These are phyloP conservation scores for Tachuris rubrigastra DNA, from an alignment of 2,113 vertebrate genomes.

Conservation along the genomic window DNA sequence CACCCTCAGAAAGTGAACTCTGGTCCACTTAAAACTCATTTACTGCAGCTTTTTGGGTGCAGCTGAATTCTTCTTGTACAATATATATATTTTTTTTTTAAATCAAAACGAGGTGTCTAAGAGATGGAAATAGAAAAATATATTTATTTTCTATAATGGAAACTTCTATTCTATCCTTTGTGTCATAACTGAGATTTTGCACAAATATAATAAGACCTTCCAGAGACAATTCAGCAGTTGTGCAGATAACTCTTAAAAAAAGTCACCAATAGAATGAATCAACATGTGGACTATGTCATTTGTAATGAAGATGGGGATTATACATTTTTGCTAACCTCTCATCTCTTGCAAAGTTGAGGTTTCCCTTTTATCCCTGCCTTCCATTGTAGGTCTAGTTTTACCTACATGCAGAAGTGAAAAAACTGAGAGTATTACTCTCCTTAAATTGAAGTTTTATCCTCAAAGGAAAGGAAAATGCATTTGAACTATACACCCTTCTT, in stretches of 20 bases:
- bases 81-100: background rate
- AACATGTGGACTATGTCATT: background rate
- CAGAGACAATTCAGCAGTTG: background rate
- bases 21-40: background rate
- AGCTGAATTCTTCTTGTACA: background rate
- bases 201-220: conserved; percentile 4
- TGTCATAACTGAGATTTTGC: background rate
- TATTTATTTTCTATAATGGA: too few relatives aligned
- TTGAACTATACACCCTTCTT: background rate
- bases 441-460: background rate
- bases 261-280: conserved; percentile 2
- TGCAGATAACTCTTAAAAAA: background rate
- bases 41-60: background rate
- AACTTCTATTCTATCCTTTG: background rate
- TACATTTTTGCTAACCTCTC: background rate
- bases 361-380: background rate
- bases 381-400: background rate
- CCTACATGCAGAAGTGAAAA: background rate
- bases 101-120: background rate
- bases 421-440: background rate
- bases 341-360: background rate
- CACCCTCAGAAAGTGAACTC: background rate
- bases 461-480: background rate
- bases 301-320: background rate
- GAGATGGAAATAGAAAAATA: background rate